Evolutionary conservation across 2,113 vertebrate genomes (phyloP).

Genomic region (Raja brachyura): DNA sequence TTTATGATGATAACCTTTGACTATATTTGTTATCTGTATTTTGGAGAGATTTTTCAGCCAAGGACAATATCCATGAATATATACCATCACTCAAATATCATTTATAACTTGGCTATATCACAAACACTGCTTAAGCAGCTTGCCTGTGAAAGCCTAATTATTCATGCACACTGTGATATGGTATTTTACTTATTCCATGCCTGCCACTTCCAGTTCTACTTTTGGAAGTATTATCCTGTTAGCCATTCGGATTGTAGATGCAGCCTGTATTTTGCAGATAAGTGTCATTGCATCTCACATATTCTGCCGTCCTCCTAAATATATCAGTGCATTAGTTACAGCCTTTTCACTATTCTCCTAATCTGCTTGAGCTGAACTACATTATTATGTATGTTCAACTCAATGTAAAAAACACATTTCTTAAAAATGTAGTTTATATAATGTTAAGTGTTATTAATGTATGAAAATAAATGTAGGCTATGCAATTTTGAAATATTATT

Average conservation of each 20-base stretch:
- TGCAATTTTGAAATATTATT: background rate
- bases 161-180: background rate
- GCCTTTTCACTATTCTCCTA: background rate
- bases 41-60: background rate
- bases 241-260: background rate
- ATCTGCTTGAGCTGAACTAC: background rate
- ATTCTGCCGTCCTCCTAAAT: background rate
- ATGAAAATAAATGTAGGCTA: background rate
- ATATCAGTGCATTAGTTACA: background rate
- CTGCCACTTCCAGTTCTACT: slow-evolving; percentile 10
- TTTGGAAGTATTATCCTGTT: background rate
- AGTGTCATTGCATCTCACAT: background rate
- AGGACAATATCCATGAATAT: background rate
- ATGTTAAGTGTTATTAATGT: background rate
- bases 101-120: background rate
- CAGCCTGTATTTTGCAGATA: background rate
- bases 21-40: background rate
- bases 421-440: background rate
- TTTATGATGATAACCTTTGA: background rate
- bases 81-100: too few species aligned
- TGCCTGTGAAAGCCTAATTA: background rate
- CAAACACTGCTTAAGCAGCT: background rate
- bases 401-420: background rate
- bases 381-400: background rate
- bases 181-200: background rate